Conservation (phyloP, 2,113 vertebrate species). For the Eulemur rufifrons region DNA sequence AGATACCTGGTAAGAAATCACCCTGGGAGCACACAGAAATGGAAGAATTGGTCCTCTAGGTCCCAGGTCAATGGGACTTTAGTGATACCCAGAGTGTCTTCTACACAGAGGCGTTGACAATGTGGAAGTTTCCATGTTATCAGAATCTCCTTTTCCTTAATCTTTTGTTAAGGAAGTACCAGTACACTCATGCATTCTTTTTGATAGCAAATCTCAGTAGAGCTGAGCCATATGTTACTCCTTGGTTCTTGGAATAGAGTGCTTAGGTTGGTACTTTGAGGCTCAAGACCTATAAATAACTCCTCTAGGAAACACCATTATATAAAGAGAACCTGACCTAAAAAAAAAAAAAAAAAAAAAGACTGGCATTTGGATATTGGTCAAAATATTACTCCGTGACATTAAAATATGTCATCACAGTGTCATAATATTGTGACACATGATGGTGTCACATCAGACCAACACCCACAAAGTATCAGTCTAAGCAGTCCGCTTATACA, state of each 20-base stretch:
- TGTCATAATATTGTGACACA: constrained; percentile 63
- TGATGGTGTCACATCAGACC: background rate
- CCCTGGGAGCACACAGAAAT: background rate
- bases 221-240: constrained; percentile 55
- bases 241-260: constrained; percentile 51
- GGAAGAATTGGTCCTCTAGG: background rate
- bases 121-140: background rate
- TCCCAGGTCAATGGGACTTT: background rate
- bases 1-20: background rate
- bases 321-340: constrained; percentile 43
- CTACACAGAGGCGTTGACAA: background rate
- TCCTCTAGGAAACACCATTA: constrained; percentile 34
- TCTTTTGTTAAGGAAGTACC: constrained; percentile 30
- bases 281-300: constrained; percentile 70
- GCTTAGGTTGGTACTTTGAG: constrained; percentile 55
- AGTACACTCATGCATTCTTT: constrained; percentile 29
- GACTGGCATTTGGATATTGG: constrained; percentile 63
- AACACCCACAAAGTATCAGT: background rate
- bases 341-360: constrained; percentile 16
- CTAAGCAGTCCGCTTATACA: background rate
- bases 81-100: background rate
- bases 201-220: constrained; percentile 54
- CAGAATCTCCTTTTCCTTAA: background rate
- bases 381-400: constrained; percentile 69
- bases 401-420: background rate